Percentiles rank a stretch among this genome's conserved stretches.
Evolutionary conservation across 2,888 invertebrate species (phyloP).

Genomic region (Odontothrips loti): DNA sequence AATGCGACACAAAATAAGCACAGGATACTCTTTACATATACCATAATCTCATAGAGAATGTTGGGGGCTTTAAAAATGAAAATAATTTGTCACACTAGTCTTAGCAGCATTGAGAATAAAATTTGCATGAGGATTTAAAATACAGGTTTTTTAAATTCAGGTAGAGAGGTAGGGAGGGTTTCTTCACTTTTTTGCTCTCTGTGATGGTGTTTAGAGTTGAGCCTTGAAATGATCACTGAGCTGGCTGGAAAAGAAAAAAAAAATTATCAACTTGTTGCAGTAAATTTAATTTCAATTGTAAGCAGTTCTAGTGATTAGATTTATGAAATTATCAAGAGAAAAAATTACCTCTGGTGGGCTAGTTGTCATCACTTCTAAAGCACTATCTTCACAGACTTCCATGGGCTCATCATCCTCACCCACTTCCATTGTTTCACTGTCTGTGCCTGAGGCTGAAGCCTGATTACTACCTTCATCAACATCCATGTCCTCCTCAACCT

Average conservation of each 20-base stretch:
- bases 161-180: neutral
- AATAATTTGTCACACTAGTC: constrained; percentile 2
- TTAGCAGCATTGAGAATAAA: neutral
- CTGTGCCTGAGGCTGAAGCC: constrained; percentile 1
- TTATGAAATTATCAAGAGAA: too few relatives aligned
- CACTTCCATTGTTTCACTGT: neutral
- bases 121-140: neutral
- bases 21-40: neutral
- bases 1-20: neutral
- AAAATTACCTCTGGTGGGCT: neutral
- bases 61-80: neutral
- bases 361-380: neutral
- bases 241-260: constrained; percentile 1
- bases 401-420: neutral
- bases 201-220: neutral
- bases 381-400: constrained; percentile 7
- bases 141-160: neutral
- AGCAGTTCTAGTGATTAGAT: neutral
- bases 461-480: constrained; percentile 36
- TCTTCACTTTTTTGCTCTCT: neutral
- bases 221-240: neutral
- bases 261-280: neutral
- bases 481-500: constrained; percentile 38
- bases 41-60: neutral
- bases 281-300: neutral